Conservation (phyloP, 2,888 invertebrate species). For the Acleris cristana region DNA sequence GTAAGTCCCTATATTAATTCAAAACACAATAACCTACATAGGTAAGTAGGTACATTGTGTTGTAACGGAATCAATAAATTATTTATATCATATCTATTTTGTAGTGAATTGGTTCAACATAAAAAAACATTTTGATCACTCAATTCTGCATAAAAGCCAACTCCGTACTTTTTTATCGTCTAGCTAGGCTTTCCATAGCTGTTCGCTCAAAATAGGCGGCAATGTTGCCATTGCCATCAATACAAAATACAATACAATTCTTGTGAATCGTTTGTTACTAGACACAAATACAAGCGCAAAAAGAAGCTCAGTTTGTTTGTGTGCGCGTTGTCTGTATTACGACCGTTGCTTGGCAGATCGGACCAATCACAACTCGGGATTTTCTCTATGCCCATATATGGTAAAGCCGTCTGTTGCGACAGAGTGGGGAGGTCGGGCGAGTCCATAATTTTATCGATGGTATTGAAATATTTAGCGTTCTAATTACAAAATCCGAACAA, state of each 20-base stretch:
- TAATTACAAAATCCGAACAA: conserved; percentile 62
- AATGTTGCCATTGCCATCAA: conserved; percentile 5
- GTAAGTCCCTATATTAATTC: not conserved
- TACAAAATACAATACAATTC: not conserved
- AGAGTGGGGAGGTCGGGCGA: conserved; percentile 80
- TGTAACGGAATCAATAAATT: too few species aligned
- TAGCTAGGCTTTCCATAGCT: not conserved
- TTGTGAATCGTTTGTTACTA: conserved; percentile 47
- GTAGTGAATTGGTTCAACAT: too few species aligned
- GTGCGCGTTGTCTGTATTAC: conserved; percentile 68
- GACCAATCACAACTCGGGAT: conserved; percentile 86
- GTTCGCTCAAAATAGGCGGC: not conserved
- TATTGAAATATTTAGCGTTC: conserved; percentile 59
- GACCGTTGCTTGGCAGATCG: conserved; percentile 78
- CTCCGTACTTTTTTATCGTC: conserved; percentile 14
- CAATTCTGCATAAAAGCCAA: conserved; percentile 9
- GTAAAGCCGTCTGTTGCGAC: conserved; percentile 86
- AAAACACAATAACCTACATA: too few species aligned
- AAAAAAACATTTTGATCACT: not conserved
- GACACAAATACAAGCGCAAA: conserved; percentile 56
- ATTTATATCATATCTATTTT: too few species aligned
- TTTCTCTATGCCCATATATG: conserved; percentile 93
- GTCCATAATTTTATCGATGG: conserved; percentile 56
- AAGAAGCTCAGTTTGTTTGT: conserved; percentile 44
- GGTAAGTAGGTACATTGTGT: not conserved